phyloP scores from a whole-genome alignment of 2,113 vertebrate species.

The Oryzias melastigma region DNA sequence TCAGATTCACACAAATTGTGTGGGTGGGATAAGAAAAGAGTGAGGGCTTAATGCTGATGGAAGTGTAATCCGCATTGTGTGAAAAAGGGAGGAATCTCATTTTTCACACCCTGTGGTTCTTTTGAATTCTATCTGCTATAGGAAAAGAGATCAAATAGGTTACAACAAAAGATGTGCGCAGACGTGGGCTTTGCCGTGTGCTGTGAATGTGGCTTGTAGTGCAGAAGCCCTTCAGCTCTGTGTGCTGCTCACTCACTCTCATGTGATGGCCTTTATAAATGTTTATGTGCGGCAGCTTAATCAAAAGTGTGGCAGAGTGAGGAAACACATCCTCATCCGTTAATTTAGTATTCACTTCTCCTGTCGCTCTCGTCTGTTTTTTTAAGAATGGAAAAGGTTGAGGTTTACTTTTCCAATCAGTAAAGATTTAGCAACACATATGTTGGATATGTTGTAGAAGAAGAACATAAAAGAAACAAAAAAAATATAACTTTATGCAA shows the following conservation, averaged over 20 bases:
- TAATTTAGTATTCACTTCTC: too few species aligned
- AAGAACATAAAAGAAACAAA: too few species aligned
- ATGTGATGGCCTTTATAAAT: not conserved
- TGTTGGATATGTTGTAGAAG: too few species aligned
- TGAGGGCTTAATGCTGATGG: not conserved
- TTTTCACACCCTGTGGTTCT: not conserved
- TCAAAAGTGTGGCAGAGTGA: not conserved
- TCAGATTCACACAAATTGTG: constrained; percentile 5
- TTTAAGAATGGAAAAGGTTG: too few species aligned
- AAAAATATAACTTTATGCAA: too few species aligned
- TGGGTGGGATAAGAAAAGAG: not conserved
- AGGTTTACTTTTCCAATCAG: too few species aligned
- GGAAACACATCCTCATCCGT: too few species aligned
- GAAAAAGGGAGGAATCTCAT: not conserved
- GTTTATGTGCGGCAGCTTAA: not conserved
- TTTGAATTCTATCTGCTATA: not conserved
- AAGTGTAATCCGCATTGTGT: constrained; percentile 1
- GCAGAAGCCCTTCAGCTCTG: not conserved
- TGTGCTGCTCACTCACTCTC: constrained; percentile 2
- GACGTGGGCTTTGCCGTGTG: not conserved
- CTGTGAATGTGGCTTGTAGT: not conserved
- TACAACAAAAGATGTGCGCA: constrained; percentile 5
- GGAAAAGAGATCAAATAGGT: constrained; percentile 1
- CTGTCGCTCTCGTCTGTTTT: too few species aligned
- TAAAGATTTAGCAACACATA: too few species aligned